Conservation (phyloP, 2,797 vertebrate genomes). For the Tokudaia muenninki region DNA sequence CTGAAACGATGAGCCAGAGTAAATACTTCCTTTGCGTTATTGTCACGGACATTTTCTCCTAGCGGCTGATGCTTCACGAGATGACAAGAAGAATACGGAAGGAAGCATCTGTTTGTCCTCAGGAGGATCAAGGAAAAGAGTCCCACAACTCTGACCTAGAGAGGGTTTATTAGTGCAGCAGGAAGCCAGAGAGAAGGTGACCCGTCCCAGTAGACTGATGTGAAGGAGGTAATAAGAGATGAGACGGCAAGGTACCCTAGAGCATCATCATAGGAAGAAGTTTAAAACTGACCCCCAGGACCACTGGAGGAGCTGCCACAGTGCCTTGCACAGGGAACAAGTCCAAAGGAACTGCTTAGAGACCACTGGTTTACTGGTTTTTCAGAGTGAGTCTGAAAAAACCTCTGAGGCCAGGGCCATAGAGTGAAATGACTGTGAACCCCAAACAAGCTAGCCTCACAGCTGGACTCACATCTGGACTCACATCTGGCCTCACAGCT, state of each 20-base stretch:
- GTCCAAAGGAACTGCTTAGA: not conserved
- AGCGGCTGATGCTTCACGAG: not conserved
- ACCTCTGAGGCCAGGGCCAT: not conserved
- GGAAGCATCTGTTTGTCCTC: not conserved
- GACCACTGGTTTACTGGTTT: not conserved
- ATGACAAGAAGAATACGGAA: not conserved
- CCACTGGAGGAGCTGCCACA: not conserved
- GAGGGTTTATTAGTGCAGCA: not conserved
- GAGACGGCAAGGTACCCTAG: not conserved
- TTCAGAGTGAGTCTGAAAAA: not conserved
- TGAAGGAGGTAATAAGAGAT: not conserved
- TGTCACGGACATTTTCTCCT: not conserved
- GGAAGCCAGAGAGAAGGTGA: not conserved
- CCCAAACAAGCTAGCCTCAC: not conserved
- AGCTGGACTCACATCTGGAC: too few species aligned
- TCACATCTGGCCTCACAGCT: not conserved
- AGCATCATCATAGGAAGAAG: not conserved
- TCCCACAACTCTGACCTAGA: not conserved
- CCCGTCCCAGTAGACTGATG: not conserved
- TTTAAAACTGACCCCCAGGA: conserved; percentile 2
- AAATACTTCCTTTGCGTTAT: not conserved
- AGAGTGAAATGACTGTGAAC: not conserved
- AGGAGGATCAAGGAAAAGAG: not conserved
- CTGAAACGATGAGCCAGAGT: not conserved
- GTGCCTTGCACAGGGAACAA: not conserved